A percentile compares a stretch with the other conserved stretches of the same genome.
phyloP scores from a whole-genome alignment of 2,888 invertebrate species.

The Aleiodes leptofemur region DNA sequence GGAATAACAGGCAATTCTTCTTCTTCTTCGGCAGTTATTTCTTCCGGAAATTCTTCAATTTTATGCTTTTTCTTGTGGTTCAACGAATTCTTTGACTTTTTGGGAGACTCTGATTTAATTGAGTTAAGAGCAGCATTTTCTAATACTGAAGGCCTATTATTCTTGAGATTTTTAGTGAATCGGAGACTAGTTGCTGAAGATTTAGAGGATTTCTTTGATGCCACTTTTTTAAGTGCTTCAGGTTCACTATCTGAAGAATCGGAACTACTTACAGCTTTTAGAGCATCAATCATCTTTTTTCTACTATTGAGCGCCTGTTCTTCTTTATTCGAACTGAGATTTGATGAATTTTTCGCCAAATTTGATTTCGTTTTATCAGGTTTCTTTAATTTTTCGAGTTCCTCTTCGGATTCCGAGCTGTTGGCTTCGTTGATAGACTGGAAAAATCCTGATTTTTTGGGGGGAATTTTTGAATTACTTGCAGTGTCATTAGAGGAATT shows the following conservation, averaged over 20 bases:
- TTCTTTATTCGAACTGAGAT: too few species aligned
- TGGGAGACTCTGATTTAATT: conserved; percentile 35
- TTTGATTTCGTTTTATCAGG: neutral
- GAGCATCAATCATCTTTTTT: neutral
- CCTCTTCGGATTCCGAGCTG: conserved; percentile 19
- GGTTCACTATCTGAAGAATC: conserved; percentile 2
- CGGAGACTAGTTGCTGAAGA: too few species aligned
- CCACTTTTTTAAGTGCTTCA: conserved; percentile 2
- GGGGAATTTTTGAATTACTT: neutral
- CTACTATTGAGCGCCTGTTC: too few species aligned
- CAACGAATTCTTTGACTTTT: neutral
- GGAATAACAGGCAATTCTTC: neutral
- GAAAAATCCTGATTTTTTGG: neutral
- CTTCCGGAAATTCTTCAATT: too few species aligned
- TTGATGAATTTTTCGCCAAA: too few species aligned
- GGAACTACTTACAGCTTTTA: neutral
- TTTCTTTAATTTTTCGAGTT: neutral
- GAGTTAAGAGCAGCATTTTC: too few species aligned
- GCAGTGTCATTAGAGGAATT: neutral
- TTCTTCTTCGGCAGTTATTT: conserved; percentile 42
- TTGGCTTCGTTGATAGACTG: neutral
- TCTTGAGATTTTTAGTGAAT: too few species aligned
- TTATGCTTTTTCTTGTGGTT: too few species aligned
- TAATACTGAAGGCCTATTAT: too few species aligned
- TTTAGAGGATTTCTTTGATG: conserved; percentile 11